Base-by-base conservation (phyloP, 2,888 invertebrate species). In the Drosophila kambysellisi region DNA sequence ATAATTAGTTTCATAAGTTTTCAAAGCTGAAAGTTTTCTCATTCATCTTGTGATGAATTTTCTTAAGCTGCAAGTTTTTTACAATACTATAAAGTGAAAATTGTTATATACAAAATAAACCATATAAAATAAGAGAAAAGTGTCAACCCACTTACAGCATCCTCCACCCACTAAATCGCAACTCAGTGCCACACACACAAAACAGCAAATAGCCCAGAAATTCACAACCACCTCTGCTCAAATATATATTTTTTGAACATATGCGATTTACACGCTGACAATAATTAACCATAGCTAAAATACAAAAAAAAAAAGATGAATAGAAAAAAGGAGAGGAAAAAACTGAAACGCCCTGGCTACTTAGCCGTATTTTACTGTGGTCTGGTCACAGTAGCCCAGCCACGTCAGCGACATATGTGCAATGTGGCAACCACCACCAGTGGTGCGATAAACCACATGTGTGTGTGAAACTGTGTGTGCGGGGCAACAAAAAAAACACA, bases 361-460 rank as follows among this genome's bases (percentile, higher is more conserved):
- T 81, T 85, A 74, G 74, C 50, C 32, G 30, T 37, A 57, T 54
- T 54, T 58, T 58, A 50, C 54, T 9, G 43, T 65, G 70, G 72
- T 39, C 73, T 65, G 70, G 72, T 39, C 73, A 73, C 81, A 81
- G 83, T 83, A 53, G 80, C 78, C 53, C 33, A 64, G 66, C 65
- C 79, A 84, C 75, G 88, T 84, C 83, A 56, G 57, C 80, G 85
- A 89, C 87, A 87, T 87, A 87, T 87, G 87, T 82, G 71, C 74
- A 77, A 88, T 76, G 73, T 74, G 54, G 43, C 70, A 79, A 70
- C 76, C 64, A 79, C 79, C 83, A 80, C 77, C 74, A 57, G 37
- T 61, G 29, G 66, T 64, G 66, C 75, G 39, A 50, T 46, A 32
- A 37, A 50, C 54, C 63, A 60, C 53, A 70, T 41, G 12, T 52